A percentile compares a stretch with the other conserved stretches of the same genome.
phyloP scores from a whole-genome alignment of 64 coral and sea anemone genomes.

The Montipora capricornis region DNA sequence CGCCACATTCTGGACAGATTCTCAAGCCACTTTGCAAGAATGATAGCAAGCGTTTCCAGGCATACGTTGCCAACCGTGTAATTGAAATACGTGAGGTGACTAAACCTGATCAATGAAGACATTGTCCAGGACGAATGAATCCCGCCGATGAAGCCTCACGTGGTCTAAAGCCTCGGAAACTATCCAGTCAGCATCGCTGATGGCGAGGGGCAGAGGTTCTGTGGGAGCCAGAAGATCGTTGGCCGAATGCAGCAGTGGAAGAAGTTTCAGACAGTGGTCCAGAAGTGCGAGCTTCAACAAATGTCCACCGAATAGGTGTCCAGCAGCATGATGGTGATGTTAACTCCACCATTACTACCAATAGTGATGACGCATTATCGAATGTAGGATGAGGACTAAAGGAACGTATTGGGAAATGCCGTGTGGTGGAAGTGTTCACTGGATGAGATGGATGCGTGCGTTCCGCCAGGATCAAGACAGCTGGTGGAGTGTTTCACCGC shows the following conservation, averaged over 20 bases:
- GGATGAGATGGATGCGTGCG: slow-evolving; percentile 58
- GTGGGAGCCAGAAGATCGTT: slow-evolving; percentile 44
- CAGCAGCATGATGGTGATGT: not conserved
- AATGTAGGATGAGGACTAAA: not conserved
- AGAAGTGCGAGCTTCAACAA: slow-evolving; percentile 48
- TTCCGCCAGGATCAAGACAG: slow-evolving; percentile 42
- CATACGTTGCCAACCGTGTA: too few relatives aligned
- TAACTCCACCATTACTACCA: too few relatives aligned
- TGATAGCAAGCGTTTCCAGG: too few relatives aligned
- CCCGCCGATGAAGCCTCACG: slow-evolving; percentile 25
- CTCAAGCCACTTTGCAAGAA: not conserved
- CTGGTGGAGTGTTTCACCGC: too few relatives aligned
- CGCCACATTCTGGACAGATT: not conserved
- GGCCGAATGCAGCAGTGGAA: slow-evolving; percentile 8
- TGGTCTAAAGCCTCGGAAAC: not conserved
- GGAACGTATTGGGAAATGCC: not conserved
- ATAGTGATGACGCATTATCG: not conserved
- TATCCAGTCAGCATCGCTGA: slow-evolving; percentile 42
- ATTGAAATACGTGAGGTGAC: not conserved
- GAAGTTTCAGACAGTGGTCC: slow-evolving; percentile 51
- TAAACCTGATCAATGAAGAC: too few relatives aligned
- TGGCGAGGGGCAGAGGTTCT: not conserved
- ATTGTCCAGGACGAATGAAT: too few relatives aligned
- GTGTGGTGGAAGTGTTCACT: slow-evolving; percentile 59
- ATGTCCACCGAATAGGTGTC: not conserved